These are phyloP conservation scores for Drosophila seclusa DNA, from an alignment of 2,888 invertebrate genomes.

Conservation along the genomic window DNA sequence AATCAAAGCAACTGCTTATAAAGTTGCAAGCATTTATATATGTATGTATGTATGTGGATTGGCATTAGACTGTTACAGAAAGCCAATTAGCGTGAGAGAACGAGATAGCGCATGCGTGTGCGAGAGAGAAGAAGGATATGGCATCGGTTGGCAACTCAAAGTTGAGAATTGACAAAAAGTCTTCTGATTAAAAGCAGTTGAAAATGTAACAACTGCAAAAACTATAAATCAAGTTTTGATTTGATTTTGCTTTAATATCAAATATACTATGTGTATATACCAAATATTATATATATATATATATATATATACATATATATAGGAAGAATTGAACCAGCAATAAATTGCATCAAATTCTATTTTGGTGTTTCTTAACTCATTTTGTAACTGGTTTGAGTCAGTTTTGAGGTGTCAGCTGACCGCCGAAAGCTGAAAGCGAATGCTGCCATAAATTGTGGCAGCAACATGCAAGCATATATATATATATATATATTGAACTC, in stretches of 20 bases:
- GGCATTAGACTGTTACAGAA: neutral
- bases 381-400: neutral
- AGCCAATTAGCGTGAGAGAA: neutral
- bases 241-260: too few relatives aligned
- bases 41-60: neutral
- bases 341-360: neutral
- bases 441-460: neutral
- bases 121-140: neutral
- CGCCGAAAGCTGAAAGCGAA: neutral
- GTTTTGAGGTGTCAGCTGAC: neutral
- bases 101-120: neutral
- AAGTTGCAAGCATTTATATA: slow-evolving; percentile 1
- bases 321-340: neutral
- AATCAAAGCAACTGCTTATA: slow-evolving; percentile 16
- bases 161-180: too few relatives aligned
- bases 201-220: too few relatives aligned
- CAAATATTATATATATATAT: neutral
- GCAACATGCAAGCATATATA: neutral
- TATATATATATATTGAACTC: neutral
- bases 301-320: fast-evolving
- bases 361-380: neutral
- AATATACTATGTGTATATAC: neutral
- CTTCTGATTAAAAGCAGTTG: too few relatives aligned
- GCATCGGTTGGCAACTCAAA: too few relatives aligned
- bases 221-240: too few relatives aligned